A percentile compares a stretch with the other conserved stretches of the same genome.
phyloP scores from a whole-genome alignment of 2,113 vertebrate species.

The Pachycephala philippinensis region DNA sequence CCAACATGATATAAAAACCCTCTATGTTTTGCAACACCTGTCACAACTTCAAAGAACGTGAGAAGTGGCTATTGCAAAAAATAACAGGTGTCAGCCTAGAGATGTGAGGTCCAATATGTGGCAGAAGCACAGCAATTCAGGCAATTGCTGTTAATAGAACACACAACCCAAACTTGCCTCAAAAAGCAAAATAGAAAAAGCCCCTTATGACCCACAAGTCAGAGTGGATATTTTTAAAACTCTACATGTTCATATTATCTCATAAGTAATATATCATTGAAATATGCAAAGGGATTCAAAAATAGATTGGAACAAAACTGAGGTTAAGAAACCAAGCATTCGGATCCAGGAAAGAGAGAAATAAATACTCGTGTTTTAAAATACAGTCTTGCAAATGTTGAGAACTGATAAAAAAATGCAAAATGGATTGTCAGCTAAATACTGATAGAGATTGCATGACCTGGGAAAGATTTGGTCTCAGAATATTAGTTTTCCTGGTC shows the following conservation, averaged over 20 bases:
- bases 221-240: not conserved
- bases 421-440: not conserved
- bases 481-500: not conserved
- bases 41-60: slow-evolving; percentile 56
- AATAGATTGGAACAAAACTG: slow-evolving; percentile 11
- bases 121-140: not conserved
- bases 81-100: slow-evolving; percentile 42
- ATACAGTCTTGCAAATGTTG: not conserved
- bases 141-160: not conserved
- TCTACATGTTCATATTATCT: slow-evolving; percentile 2
- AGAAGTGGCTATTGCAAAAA: slow-evolving; percentile 41
- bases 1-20: slow-evolving; percentile 37
- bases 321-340: not conserved
- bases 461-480: not conserved
- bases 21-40: slow-evolving; percentile 57
- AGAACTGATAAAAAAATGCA: not conserved
- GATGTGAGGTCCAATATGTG: slow-evolving; percentile 29
- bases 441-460: not conserved
- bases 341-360: not conserved
- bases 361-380: not conserved
- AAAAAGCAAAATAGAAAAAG: not conserved
- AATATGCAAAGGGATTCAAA: slow-evolving; percentile 2
- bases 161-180: not conserved
- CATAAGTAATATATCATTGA: not conserved
- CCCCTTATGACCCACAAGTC: not conserved